These are phyloP conservation scores for Mycteria americana DNA, from an alignment of 2,797 vertebrate genomes.

Conservation along the genomic window DNA sequence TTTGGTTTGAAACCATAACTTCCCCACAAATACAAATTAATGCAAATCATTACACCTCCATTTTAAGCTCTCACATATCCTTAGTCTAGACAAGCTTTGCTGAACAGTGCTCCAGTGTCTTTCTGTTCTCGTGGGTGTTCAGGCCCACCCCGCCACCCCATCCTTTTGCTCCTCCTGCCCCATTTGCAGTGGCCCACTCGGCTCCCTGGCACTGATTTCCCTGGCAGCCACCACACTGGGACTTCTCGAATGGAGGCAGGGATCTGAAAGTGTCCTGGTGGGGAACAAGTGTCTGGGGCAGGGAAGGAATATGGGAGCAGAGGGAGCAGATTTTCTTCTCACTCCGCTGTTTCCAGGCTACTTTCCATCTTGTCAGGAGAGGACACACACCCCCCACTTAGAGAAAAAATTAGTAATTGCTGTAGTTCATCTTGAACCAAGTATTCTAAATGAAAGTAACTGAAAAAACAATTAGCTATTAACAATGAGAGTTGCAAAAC, in stretches of 20 bases:
- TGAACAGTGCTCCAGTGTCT: neutral
- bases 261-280: neutral
- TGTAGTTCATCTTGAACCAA: neutral
- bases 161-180: neutral
- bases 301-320: neutral
- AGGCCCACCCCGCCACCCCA: neutral
- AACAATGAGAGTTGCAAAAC: neutral
- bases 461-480: neutral
- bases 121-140: neutral
- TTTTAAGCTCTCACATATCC: neutral
- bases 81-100: neutral
- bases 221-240: neutral
- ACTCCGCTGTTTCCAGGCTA: neutral
- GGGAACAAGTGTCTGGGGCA: neutral
- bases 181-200: neutral
- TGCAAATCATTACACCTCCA: neutral
- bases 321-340: neutral
- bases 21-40: neutral
- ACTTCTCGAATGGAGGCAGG: neutral
- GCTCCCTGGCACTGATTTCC: neutral
- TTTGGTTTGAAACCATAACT: neutral
- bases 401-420: neutral
- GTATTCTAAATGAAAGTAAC: neutral
- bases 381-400: neutral
- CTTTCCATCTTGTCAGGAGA: neutral